phyloP scores from a whole-genome alignment of 1,140 invertebrate species.

The Octopus bimaculoides region DNA sequence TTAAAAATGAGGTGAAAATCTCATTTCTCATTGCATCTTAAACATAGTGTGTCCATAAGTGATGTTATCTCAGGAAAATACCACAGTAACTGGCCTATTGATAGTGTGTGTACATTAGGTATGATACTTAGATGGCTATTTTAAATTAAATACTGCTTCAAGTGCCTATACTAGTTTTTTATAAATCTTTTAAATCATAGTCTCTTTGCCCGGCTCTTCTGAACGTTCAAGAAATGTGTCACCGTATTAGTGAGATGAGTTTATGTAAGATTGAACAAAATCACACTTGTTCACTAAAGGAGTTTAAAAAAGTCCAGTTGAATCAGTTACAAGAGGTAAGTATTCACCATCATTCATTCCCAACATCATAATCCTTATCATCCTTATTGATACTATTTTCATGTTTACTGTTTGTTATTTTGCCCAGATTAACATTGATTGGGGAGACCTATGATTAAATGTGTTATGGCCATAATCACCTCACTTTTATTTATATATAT shows the following conservation, averaged over 20 bases:
- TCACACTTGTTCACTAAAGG: conserved; percentile 62
- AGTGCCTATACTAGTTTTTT: background rate
- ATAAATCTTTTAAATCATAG: conserved; percentile 27
- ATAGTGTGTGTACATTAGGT: background rate
- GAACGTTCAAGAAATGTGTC: conserved; percentile 70
- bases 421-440: background rate
- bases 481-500: background rate
- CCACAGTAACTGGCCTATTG: background rate
- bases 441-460: background rate
- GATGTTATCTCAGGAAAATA: background rate
- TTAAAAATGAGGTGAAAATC: no score
- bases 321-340: conserved; percentile 53
- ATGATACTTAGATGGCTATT: background rate
- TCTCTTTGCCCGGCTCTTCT: conserved; percentile 69
- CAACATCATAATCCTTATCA: background rate
- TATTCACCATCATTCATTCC: background rate
- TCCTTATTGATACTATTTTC: background rate
- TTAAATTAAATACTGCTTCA: background rate
- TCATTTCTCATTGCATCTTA: background rate
- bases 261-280: conserved; percentile 57
- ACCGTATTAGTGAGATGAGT: conserved; percentile 58
- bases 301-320: conserved; percentile 55
- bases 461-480: background rate
- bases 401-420: background rate
- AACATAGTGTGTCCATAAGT: background rate